Conservation (phyloP, 1,140 invertebrate species). For the Magallana angulata region DNA sequence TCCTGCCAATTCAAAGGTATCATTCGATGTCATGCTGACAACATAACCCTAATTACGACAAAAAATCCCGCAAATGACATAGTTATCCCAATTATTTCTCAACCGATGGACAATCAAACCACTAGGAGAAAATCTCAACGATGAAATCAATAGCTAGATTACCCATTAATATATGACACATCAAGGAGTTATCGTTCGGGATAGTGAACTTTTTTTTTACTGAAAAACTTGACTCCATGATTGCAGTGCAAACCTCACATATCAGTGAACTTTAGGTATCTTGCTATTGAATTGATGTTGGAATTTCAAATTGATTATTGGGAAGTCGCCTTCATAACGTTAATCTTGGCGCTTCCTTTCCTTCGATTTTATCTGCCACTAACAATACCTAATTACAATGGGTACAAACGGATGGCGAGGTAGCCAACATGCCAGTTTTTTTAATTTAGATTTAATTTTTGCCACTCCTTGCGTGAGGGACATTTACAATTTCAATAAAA, state of each 20-base stretch:
- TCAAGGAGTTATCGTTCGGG: not conserved
- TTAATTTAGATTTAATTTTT: not conserved
- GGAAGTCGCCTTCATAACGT: conserved; percentile 10
- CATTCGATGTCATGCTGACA: conserved; percentile 12
- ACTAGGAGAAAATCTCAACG: not conserved
- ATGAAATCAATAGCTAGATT: conserved; percentile 15
- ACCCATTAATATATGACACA: not conserved
- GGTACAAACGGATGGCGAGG: not conserved
- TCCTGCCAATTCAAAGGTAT: not conserved
- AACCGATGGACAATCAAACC: not conserved
- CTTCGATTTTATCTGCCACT: conserved; percentile 35
- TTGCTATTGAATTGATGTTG: not conserved
- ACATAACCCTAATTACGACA: not conserved
- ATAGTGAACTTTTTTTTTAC: not conserved
- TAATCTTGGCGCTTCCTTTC: not conserved
- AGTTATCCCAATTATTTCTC: conserved; percentile 22
- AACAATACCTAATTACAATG: not conserved
- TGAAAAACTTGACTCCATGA: not conserved
- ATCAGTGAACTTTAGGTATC: not conserved
- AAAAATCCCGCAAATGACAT: not conserved
- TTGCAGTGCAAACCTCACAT: not conserved
- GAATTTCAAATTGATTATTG: conserved; percentile 37
- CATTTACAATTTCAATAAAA: not conserved
- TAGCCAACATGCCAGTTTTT: not conserved
- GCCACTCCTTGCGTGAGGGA: not conserved